These are phyloP conservation scores for Hydrotaea diabolus DNA, from an alignment of 2,888 invertebrate species.

Conservation along the genomic window DNA sequence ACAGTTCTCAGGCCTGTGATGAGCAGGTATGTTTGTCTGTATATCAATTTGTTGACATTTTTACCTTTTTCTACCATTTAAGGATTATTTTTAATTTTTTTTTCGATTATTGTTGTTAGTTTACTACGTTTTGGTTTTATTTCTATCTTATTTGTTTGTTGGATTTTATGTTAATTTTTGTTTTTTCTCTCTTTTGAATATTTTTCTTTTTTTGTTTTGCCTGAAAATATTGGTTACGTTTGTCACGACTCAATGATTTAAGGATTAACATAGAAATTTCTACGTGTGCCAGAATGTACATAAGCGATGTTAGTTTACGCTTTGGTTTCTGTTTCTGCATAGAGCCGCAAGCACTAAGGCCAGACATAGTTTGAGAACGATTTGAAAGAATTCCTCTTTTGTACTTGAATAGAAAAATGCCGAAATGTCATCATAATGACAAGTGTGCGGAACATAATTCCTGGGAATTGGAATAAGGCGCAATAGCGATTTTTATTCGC, in stretches of 20 bases:
- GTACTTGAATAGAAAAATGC: conserved; percentile 46
- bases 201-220: too few species aligned
- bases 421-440: conserved; percentile 46
- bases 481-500: too few species aligned
- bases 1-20: conserved; percentile 61
- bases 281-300: conserved; percentile 62
- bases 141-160: conserved; percentile 4
- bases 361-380: not conserved
- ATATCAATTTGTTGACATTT: not conserved
- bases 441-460: conserved; percentile 1
- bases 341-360: not conserved
- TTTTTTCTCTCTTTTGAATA: not conserved
- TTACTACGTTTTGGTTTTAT: conserved; percentile 26
- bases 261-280: conserved; percentile 68
- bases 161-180: conserved; percentile 48
- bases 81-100: conserved; percentile 66
- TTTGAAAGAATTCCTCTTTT: not conserved
- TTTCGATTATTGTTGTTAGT: conserved; percentile 3
- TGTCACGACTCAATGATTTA: conserved; percentile 69
- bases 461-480: conserved; percentile 4
- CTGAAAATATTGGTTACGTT: conserved; percentile 64
- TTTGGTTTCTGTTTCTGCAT: not conserved
- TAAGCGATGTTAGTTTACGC: not conserved
- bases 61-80: too few species aligned
- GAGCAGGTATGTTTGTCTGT: conserved; percentile 40